These are phyloP conservation scores for Tenualosa thibaudeaui DNA, from an alignment of 2,797 vertebrate species.

Conservation along the genomic window DNA sequence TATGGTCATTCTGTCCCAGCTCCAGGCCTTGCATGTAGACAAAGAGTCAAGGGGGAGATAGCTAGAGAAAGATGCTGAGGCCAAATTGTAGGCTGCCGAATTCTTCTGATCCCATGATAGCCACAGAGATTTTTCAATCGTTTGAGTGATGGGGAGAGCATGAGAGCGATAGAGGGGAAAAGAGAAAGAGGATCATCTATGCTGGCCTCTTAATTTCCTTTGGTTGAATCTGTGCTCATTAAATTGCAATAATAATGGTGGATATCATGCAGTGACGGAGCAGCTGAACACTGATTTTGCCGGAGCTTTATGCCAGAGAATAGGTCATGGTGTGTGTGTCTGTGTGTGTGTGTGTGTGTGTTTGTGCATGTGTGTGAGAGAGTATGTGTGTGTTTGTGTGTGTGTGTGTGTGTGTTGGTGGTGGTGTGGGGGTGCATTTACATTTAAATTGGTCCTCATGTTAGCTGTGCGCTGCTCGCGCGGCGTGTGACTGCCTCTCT, in stretches of 20 bases:
- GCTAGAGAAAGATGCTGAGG: background rate
- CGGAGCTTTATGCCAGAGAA: background rate
- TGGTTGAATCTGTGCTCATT: slow-evolving; percentile 6
- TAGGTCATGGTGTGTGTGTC: no score
- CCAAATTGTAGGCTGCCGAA: background rate
- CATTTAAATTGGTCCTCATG: slow-evolving; percentile 44
- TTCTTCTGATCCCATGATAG: background rate
- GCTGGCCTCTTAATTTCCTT: background rate
- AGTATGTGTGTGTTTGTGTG: no score
- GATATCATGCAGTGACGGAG: background rate
- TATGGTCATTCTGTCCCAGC: background rate
- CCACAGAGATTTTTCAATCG: background rate
- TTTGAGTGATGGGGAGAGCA: slow-evolving; percentile 36
- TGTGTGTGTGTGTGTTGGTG: no score
- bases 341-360: no score
- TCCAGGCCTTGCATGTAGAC: background rate
- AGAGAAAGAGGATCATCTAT: background rate
- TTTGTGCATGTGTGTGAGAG: no score
- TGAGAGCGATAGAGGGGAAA: slow-evolving; percentile 31
- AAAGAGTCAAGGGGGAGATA: background rate
- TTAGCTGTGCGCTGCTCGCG: slow-evolving; percentile 35
- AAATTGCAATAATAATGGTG: background rate
- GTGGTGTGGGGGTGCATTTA: slow-evolving; percentile 22
- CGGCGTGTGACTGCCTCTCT: slow-evolving; percentile 30
- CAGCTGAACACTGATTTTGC: background rate